Base-by-base conservation (phyloP, 2,888 invertebrate species). In the Acleris laterana region DNA sequence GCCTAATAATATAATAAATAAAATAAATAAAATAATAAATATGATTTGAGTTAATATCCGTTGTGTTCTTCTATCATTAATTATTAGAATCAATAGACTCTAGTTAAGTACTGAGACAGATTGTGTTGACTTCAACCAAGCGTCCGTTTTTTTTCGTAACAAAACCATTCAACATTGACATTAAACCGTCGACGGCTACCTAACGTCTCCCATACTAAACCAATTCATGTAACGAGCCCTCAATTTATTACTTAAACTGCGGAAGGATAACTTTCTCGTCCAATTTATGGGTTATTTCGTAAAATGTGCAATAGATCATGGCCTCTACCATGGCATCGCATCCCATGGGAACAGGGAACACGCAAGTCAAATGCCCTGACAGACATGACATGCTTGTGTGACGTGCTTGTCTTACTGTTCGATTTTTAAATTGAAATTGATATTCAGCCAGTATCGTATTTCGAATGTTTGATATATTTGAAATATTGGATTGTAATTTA, bases 231-330 rank as follows among this genome's bases (percentile, higher is more conserved):
- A 60, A 62, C 51, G 50, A 61, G 46, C 51, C 51, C 48, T 62
- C 62, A 66, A 66, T 66, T 66, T 66, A 66, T 66, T 66, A 66
- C 66, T 66, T 57, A 66, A 66, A 66, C 66, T 66, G 57, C 62
- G 66, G 57, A 66, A 66, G 75, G 74, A 73, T 74, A 74, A 74
- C 78, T 79, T 81, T 81, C 79, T 81, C 81, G 81, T 80, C 78
- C 83, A 80, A 87, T 88, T 89, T 88, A 89, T 84, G 81, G 88
- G 83, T 87, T 88, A 88, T 89, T 90, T 87, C 80, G 86, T 86
- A 83, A 87, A 88, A 88, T 85, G 83, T 77, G 79, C 82, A 72
- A 81, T 89, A 86, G 84, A 89, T 88, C 88, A 86, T 83, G 76
- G 79, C 80, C 80, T 81, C 74, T 84, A 88, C 89, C 65, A 84